Percentiles rank a stretch among this genome's conserved stretches.
Conservation (phyloP, 2,113 vertebrate genomes). For the Chionis minor region DNA sequence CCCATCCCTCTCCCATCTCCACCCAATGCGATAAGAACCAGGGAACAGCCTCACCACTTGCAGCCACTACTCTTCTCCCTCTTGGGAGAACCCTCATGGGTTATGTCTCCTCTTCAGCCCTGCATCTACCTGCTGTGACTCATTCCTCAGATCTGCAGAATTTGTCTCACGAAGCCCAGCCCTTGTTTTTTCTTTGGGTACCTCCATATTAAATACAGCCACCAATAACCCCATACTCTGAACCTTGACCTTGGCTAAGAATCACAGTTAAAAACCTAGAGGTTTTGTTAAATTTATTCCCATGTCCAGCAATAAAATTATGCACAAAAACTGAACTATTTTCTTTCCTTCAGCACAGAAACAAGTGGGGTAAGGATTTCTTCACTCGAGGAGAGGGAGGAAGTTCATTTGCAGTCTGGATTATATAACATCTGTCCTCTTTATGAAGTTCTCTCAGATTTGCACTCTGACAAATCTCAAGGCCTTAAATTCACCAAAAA, state of each 20-base stretch:
- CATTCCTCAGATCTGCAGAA: neutral
- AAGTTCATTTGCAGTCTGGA: neutral
- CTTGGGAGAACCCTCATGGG: neutral
- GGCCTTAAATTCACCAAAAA: neutral
- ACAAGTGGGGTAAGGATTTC: neutral
- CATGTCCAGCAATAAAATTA: neutral
- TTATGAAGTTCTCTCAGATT: neutral
- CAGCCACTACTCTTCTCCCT: neutral
- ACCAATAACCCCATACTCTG: neutral
- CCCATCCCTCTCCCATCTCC: neutral
- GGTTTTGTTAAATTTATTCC: neutral
- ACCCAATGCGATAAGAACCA: neutral
- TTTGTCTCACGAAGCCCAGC: neutral
- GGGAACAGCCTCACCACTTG: rapidly evolving
- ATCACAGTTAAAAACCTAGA: neutral
- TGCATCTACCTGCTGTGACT: neutral
- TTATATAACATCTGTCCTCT: neutral
- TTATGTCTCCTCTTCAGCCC: neutral
- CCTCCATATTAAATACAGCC: neutral
- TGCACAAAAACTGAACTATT: neutral
- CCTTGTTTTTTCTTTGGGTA: neutral
- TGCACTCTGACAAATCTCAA: neutral
- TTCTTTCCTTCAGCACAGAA: neutral
- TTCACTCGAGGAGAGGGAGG: neutral
- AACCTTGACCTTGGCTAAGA: rapidly evolving